phyloP scores from a whole-genome alignment of 2,888 invertebrate species.

The Willowsia nigromaculata region DNA sequence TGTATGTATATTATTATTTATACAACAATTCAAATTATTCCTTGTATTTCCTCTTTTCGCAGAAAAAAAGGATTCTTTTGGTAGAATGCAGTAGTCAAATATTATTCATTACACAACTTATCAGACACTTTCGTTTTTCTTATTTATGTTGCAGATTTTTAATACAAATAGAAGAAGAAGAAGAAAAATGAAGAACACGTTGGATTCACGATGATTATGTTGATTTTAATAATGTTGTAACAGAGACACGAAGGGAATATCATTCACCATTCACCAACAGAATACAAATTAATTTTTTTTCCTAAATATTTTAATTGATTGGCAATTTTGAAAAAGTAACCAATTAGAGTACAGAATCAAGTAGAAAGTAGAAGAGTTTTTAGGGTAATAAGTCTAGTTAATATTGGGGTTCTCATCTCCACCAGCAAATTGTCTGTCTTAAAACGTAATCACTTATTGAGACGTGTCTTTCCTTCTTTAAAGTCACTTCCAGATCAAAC shows the following conservation, averaged over 20 bases:
- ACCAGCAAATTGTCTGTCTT: background rate
- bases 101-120: slow-evolving; percentile 44
- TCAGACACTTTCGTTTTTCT: slow-evolving; percentile 63
- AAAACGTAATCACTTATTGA: background rate
- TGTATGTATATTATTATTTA: slow-evolving; percentile 23
- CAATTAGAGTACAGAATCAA: slow-evolving; percentile 27
- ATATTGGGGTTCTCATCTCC: slow-evolving; percentile 63
- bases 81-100: slow-evolving; percentile 47
- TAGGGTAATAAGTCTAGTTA: background rate
- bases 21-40: background rate
- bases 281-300: slow-evolving; percentile 21
- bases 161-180: background rate
- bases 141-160: slow-evolving; percentile 17
- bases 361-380: slow-evolving; percentile 44
- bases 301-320: slow-evolving; percentile 19
- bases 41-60: slow-evolving; percentile 54
- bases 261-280: background rate
- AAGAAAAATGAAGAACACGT: slow-evolving; percentile 7
- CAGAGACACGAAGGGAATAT: background rate
- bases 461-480: background rate
- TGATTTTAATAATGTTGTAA: slow-evolving; percentile 4
- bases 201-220: slow-evolving; percentile 1
- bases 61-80: slow-evolving; percentile 3
- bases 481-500: slow-evolving; percentile 9
- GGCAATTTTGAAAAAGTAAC: slow-evolving; percentile 24